Evolutionary conservation across 2,797 vertebrate species (phyloP).

Genomic region (Sternotherus odoratus): DNA sequence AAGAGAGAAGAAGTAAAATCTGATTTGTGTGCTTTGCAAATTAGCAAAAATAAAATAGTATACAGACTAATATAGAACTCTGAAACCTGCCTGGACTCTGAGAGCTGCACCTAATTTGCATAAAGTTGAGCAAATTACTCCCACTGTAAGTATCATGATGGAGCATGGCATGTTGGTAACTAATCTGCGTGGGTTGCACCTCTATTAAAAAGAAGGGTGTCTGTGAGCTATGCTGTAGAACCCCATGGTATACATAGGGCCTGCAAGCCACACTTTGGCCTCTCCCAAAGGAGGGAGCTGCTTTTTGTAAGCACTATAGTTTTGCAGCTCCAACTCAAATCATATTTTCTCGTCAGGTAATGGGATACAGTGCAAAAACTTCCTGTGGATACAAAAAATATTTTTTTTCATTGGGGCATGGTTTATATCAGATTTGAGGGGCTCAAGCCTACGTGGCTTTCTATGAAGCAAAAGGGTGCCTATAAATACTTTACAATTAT

Average conservation of each 20-base stretch:
- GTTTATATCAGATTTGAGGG: not conserved
- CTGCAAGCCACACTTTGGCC: not conserved
- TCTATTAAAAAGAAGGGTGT: not conserved
- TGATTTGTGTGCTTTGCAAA: not conserved
- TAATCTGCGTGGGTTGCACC: not conserved
- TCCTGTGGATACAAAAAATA: not conserved
- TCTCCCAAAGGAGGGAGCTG: accelerated
- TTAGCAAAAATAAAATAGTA: not conserved
- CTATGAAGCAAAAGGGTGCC: not conserved
- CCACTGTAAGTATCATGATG: not conserved
- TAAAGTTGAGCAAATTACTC: slow-evolving; percentile 43
- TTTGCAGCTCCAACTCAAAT: not conserved
- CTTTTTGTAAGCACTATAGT: not conserved
- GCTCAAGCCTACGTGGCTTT: not conserved
- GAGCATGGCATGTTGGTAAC: not conserved
- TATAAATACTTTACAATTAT: not conserved
- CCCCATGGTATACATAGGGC: not conserved
- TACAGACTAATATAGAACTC: slow-evolving; percentile 28
- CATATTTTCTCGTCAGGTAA: not conserved
- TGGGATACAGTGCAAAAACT: not conserved
- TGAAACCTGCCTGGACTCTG: slow-evolving; percentile 45
- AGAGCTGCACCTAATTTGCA: slow-evolving; percentile 40
- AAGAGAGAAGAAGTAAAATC: slow-evolving; percentile 12
- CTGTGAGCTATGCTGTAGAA: not conserved
- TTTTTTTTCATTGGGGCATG: not conserved